Conservation (phyloP, 2,888 invertebrate species). For the Clistopyga incitator region DNA sequence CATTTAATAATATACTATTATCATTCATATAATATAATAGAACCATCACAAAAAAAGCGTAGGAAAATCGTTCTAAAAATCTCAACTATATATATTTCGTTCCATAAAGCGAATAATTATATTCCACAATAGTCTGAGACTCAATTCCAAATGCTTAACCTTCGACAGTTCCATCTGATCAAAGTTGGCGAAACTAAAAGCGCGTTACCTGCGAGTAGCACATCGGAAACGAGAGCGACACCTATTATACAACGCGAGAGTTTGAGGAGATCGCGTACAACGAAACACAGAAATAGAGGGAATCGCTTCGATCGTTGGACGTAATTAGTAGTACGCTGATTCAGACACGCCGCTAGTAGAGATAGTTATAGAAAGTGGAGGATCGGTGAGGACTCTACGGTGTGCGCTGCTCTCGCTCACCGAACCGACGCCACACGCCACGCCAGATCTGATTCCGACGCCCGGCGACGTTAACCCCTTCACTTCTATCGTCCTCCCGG, state of each 20-base stretch:
- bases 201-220: constrained; percentile 1
- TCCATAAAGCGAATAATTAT: not conserved
- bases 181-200: not conserved
- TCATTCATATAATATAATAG: not conserved
- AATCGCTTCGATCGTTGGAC: constrained; percentile 64
- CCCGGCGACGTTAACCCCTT: constrained; percentile 68
- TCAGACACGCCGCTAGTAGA: constrained; percentile 49
- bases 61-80: too few species aligned
- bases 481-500: constrained; percentile 57
- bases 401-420: constrained; percentile 53
- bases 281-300: constrained; percentile 22
- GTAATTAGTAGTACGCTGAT: constrained; percentile 66
- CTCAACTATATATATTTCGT: too few species aligned
- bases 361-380: constrained; percentile 34
- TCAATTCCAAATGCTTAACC: not conserved
- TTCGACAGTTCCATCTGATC: not conserved
- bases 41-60: too few species aligned
- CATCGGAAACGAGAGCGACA: not conserved
- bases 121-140: not conserved
- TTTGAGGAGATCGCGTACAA: not conserved
- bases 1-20: not conserved
- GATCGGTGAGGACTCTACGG: constrained; percentile 4
- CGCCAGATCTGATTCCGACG: constrained; percentile 74
- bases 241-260: not conserved
- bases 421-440: constrained; percentile 51